phyloP scores from a whole-genome alignment of 2,888 invertebrate species.

The Celastrina argiolus region DNA sequence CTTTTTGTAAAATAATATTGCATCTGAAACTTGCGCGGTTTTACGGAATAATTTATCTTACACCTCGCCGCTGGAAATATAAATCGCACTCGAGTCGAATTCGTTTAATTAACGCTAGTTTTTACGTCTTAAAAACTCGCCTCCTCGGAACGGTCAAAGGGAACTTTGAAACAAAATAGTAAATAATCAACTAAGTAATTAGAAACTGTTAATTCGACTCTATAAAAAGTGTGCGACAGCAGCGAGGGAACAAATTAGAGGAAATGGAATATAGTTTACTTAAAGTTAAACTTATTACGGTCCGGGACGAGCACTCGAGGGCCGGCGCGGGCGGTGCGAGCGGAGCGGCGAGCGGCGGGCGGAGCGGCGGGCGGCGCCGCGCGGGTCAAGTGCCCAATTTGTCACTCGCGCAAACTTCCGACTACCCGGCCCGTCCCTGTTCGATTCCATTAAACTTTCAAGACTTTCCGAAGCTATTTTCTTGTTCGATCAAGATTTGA shows the following conservation, averaged over 20 bases:
- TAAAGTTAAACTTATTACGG: constrained; percentile 78
- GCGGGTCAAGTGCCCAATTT: constrained; percentile 78
- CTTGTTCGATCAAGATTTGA: constrained; percentile 72
- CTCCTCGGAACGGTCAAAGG: constrained; percentile 26
- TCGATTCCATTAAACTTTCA: constrained; percentile 79
- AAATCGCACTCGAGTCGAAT: constrained; percentile 6
- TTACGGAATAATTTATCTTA: constrained; percentile 29
- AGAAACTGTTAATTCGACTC: constrained; percentile 55
- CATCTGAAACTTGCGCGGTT: constrained; percentile 31
- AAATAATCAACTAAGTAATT: constrained; percentile 37
- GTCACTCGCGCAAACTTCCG: constrained; percentile 75
- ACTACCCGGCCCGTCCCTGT: constrained; percentile 65
- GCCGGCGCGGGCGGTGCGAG: constrained; percentile 45
- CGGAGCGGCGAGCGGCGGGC: constrained; percentile 32
- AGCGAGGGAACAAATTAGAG: constrained; percentile 69
- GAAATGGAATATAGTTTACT: constrained; percentile 77
- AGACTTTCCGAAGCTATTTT: constrained; percentile 75
- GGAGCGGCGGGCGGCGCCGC: constrained; percentile 43
- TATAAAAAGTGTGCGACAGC: constrained; percentile 53
- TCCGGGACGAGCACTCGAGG: constrained; percentile 71
- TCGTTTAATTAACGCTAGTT: constrained; percentile 25
- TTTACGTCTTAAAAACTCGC: constrained; percentile 12
- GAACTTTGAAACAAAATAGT: constrained; percentile 28
- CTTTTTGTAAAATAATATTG: constrained; percentile 54
- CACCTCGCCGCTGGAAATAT: constrained; percentile 23